Conservation (phyloP, 35 echinoderm and acorn worm species). For the Apostichopus parvimensis region DNA sequence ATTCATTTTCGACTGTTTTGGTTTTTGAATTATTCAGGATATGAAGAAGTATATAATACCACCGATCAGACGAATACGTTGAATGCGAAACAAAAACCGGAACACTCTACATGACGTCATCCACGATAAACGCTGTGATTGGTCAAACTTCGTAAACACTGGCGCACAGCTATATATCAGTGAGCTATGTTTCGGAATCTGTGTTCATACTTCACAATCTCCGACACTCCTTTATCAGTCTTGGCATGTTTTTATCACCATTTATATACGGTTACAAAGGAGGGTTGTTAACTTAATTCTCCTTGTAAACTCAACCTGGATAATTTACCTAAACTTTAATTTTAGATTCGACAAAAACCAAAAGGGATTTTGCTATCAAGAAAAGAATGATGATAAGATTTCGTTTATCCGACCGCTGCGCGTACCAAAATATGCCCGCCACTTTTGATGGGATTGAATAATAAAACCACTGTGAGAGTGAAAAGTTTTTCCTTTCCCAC, state of each 20-base stretch:
- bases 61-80: too few species aligned
- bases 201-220: background rate
- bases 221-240: background rate
- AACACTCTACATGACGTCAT: background rate
- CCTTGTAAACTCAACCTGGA: slow-evolving; percentile 12
- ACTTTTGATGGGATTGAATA: slow-evolving; percentile 45
- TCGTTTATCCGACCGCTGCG: slow-evolving; percentile 28
- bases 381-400: slow-evolving; percentile 11
- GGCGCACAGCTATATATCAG: background rate
- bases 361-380: background rate
- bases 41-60: too few species aligned
- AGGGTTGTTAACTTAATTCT: background rate
- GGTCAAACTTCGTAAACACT: background rate
- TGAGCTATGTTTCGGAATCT: background rate
- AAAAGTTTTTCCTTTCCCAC: slow-evolving; percentile 48
- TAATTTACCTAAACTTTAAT: slow-evolving; percentile 2
- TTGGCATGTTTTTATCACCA: slow-evolving; percentile 17
- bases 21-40: too few species aligned
- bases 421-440: slow-evolving; percentile 40
- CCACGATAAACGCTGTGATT: background rate
- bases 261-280: slow-evolving; percentile 1
- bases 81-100: background rate
- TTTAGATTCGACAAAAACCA: background rate
- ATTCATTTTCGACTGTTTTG: too few species aligned
- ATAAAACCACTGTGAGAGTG: slow-evolving; percentile 49